Evolutionary conservation across 2,113 vertebrate species (phyloP), one percentile per base, ranked within the genome.

Genomic region (Pygoscelis adeliae): DNA sequence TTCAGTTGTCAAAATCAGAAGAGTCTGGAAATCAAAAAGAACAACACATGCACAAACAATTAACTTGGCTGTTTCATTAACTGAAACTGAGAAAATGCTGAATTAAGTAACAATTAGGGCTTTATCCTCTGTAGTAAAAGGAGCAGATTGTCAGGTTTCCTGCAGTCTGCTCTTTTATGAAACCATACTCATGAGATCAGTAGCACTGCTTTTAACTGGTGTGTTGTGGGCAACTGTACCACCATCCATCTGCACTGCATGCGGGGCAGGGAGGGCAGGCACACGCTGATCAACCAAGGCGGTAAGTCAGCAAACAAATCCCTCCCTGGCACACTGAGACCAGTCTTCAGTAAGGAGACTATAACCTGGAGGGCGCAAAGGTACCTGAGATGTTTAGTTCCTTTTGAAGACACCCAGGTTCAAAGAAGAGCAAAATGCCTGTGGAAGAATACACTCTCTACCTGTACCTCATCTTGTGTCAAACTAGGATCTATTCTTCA

Each of bases 291-390:
- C 40, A 40, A 0, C 29, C 10, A 9, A 74, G 55, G 26, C 3
- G 0, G 12, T n/a, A 58, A 72, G 16, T 47, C 53, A 36, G 13
- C 70, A 87, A 97, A 95, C 29, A 22, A 87, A 87, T 55, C 58
- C 77, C 63, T 96, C 94, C 85, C 92, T 50, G 67, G 32, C 66
- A 69, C 70, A 36, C 44, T 36, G 53, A 92, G 63, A 84, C 53
- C 81, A 38, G 30, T n/a, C 47, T 27, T 73, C 69, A 82, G 77
- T 72, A 87, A 86, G 81, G 44, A 89, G 14, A 58, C 34, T 94
- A 30, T 94, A 96, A 49, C 25, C 53, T 55, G 71, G 76, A 96
- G 73, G 40, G 56, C 89, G 46, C 50, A 95, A 97, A 97, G 76
- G 55, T 89, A 87, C 66, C 42, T 82, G 65, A 95, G 82, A 91